phyloP scores from a whole-genome alignment of 1,140 invertebrate species.

The Rhopalosiphum maidis region DNA sequence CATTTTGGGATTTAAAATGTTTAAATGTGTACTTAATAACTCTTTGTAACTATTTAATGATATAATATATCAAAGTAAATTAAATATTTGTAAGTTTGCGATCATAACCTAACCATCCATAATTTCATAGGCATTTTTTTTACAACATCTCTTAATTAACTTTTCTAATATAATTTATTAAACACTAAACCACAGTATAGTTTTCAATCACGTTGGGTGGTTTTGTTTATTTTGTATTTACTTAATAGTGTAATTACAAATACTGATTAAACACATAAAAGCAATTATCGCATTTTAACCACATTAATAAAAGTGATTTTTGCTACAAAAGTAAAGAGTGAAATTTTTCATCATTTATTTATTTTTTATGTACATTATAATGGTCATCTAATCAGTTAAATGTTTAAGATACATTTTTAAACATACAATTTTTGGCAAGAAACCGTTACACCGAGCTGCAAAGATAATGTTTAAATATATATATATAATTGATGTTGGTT shows the following conservation, averaged over 20 bases:
- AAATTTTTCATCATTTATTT: not conserved
- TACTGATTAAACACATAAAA: not conserved
- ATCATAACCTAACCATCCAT: not conserved
- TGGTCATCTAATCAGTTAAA: not conserved
- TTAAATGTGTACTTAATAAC: not conserved
- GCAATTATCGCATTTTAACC: not conserved
- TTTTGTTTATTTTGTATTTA: not conserved
- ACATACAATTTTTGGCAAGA: not conserved
- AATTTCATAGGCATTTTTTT: not conserved
- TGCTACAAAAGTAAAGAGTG: not conserved
- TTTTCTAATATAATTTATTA: conserved; percentile 2
- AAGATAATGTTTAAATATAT: not conserved
- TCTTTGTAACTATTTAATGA: not conserved
- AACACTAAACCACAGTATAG: not conserved
- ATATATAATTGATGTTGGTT: conserved; percentile 1
- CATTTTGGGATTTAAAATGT: not conserved
- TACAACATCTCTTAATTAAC: not conserved
- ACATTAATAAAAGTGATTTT: not conserved
- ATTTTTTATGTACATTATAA: not conserved
- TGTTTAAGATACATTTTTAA: not conserved
- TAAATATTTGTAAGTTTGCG: not conserved
- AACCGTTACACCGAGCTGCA: not conserved
- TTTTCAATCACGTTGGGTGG: not conserved
- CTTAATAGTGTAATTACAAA: not conserved
- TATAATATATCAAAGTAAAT: not conserved